phyloP scores from a whole-genome alignment of 2,888 invertebrate genomes.

The Spialia ferax region DNA sequence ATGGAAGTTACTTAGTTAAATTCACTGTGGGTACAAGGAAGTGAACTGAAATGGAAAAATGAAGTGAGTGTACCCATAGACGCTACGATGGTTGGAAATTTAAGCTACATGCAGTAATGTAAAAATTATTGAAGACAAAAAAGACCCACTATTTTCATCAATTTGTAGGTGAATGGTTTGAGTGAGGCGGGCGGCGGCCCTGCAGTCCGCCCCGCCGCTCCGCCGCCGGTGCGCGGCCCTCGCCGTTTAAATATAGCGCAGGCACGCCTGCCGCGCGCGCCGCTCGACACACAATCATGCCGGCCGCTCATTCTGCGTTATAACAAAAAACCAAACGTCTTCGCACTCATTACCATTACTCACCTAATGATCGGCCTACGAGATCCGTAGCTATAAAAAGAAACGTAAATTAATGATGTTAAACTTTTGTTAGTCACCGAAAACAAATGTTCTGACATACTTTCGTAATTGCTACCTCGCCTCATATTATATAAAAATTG shows the following conservation, averaged over 20 bases:
- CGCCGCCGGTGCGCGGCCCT: constrained; percentile 65
- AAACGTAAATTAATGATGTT: constrained; percentile 35
- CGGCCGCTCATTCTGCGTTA: constrained; percentile 63
- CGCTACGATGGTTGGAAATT: not conserved
- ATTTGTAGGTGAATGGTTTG: constrained; percentile 68
- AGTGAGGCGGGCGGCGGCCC: constrained; percentile 67
- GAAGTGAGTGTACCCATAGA: too few species aligned
- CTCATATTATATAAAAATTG: not conserved
- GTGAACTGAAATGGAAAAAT: too few species aligned
- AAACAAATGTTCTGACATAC: constrained; percentile 26
- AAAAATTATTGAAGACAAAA: not conserved
- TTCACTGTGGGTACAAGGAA: too few species aligned
- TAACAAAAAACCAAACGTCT: constrained; percentile 49
- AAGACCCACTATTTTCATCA: constrained; percentile 50
- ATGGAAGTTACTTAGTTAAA: too few species aligned
- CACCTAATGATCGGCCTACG: constrained; percentile 40
- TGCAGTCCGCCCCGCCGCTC: constrained; percentile 57
- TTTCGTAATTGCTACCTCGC: constrained; percentile 28
- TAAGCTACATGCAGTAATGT: not conserved
- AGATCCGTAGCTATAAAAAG: constrained; percentile 38
- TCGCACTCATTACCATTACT: constrained; percentile 45
- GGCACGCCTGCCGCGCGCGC: constrained; percentile 72
- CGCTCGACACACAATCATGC: constrained; percentile 74
- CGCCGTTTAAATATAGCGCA: constrained; percentile 80
- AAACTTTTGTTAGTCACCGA: constrained; percentile 35